Evolutionary conservation across 2,888 invertebrate species (phyloP).

Genomic region (Ptilodon capucinus): DNA sequence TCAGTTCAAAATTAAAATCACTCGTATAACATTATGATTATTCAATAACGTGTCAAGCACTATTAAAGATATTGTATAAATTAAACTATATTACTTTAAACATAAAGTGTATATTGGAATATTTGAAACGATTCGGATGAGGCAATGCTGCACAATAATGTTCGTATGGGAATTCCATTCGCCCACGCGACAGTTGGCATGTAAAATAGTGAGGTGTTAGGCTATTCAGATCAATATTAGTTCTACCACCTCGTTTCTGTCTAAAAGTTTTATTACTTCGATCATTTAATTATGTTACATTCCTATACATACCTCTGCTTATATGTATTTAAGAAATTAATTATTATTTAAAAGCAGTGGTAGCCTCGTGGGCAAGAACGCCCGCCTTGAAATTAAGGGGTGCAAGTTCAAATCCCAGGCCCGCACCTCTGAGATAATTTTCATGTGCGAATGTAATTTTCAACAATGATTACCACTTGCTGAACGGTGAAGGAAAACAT

Average conservation of each 20-base stretch:
- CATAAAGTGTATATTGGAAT: background rate
- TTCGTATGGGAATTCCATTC: slow-evolving; percentile 1
- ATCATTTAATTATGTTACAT: slow-evolving; percentile 17
- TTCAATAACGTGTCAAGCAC: background rate
- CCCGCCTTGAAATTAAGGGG: too few species aligned
- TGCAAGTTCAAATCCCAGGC: too few species aligned
- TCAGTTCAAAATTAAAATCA: background rate
- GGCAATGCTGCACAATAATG: background rate
- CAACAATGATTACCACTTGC: too few species aligned
- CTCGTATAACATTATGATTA: background rate
- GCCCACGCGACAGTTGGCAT: slow-evolving; percentile 6
- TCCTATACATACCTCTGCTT: too few species aligned
- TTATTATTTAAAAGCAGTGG: too few species aligned
- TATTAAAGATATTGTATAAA: background rate
- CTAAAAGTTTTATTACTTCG: slow-evolving; percentile 16
- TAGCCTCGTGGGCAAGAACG: too few species aligned
- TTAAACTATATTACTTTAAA: background rate
- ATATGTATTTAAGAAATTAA: too few species aligned
- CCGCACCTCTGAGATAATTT: too few species aligned
- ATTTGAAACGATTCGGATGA: background rate
- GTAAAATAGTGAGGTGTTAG: slow-evolving; percentile 6
- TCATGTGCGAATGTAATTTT: too few species aligned
- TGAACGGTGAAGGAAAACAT: too few species aligned
- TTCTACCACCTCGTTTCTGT: slow-evolving; percentile 10
- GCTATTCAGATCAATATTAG: slow-evolving; percentile 12